These are phyloP conservation scores for Ptilonorhynchus violaceus DNA, from an alignment of 2,113 vertebrate species.

Conservation along the genomic window DNA sequence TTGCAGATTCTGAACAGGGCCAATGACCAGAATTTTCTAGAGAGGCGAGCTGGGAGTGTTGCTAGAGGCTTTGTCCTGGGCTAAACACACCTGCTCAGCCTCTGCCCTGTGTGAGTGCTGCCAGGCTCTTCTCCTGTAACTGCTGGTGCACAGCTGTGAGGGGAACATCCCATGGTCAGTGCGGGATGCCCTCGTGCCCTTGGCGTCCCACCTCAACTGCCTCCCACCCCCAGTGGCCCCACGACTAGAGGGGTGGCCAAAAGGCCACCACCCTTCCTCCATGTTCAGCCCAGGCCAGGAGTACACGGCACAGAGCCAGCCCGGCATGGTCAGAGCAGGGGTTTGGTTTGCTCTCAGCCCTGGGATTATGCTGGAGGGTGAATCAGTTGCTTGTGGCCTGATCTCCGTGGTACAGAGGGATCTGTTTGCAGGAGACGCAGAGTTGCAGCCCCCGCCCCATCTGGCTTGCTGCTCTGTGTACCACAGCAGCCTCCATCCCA, in stretches of 20 bases:
- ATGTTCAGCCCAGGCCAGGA: rapidly evolving
- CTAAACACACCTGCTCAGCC: neutral
- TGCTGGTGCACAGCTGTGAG: neutral
- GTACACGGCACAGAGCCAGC: neutral
- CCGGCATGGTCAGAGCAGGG: rapidly evolving
- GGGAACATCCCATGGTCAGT: rapidly evolving
- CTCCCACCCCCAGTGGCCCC: rapidly evolving
- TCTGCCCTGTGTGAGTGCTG: neutral
- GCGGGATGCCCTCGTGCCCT: rapidly evolving
- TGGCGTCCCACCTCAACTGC: neutral
- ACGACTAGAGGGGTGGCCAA: rapidly evolving
- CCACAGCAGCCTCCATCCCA: rapidly evolving
- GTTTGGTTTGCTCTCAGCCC: neutral
- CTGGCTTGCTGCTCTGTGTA: neutral
- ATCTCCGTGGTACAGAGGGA: neutral
- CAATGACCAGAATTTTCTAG: neutral
- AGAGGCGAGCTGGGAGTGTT: rapidly evolving
- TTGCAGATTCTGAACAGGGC: no score
- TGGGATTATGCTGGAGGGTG: neutral
- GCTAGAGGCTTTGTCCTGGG: neutral
- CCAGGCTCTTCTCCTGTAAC: rapidly evolving
- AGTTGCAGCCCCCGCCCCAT: neutral
- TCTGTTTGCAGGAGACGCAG: rapidly evolving
- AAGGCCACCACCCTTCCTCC: rapidly evolving
- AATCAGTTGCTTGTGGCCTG: rapidly evolving